Evolutionary conservation across 2,888 invertebrate species (phyloP).

Genomic region (Coremacera marginata): DNA sequence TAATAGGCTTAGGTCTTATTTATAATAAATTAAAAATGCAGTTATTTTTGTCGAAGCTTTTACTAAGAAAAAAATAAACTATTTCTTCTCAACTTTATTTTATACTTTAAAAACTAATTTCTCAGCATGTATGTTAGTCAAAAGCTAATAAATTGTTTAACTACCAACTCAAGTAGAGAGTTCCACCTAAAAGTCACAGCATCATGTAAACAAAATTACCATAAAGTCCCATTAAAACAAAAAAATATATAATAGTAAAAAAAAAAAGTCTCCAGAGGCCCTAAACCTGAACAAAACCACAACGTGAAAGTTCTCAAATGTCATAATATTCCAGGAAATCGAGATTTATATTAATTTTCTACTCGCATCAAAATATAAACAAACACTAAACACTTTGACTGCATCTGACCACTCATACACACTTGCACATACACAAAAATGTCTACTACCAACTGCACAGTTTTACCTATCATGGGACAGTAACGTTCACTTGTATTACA

Average conservation of each 20-base stretch:
- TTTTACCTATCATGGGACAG: background rate
- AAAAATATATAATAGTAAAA: background rate
- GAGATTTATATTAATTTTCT: slow-evolving; percentile 42
- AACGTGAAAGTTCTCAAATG: slow-evolving; percentile 64
- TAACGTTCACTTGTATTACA: slow-evolving; percentile 14
- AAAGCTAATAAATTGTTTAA: slow-evolving; percentile 4
- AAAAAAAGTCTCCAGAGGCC: slow-evolving; percentile 48
- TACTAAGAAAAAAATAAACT: too few species aligned
- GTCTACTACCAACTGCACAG: too few species aligned
- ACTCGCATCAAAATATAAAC: slow-evolving; percentile 24
- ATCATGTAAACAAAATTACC: background rate
- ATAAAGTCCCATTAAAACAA: slow-evolving; percentile 4
- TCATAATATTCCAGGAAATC: slow-evolving; percentile 64
- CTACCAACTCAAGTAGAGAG: background rate
- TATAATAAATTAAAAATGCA: too few species aligned
- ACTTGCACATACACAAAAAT: too few species aligned
- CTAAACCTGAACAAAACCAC: slow-evolving; percentile 57
- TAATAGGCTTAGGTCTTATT: too few species aligned
- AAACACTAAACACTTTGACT: slow-evolving; percentile 16
- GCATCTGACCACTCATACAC: background rate
- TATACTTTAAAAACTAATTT: background rate
- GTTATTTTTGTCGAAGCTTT: too few species aligned
- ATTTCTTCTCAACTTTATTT: too few species aligned
- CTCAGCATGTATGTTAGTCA: background rate
- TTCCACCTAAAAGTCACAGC: background rate